These are phyloP conservation scores for Octonoba sinensis DNA, from an alignment of 2,888 invertebrate genomes.

Conservation along the genomic window DNA sequence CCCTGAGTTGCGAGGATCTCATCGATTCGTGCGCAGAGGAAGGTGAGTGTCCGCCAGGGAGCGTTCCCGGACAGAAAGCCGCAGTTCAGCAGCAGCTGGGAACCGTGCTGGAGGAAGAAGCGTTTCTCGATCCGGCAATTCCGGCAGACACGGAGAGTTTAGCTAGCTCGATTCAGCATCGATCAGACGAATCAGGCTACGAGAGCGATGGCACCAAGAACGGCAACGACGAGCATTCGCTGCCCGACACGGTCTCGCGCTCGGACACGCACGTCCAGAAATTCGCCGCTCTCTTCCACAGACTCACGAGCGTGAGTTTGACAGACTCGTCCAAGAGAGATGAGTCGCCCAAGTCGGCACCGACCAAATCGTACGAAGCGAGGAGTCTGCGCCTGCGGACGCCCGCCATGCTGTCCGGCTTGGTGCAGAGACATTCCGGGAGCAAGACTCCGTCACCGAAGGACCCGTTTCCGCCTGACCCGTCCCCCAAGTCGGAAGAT, in stretches of 20 bases:
- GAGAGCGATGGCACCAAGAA: conserved; percentile 80
- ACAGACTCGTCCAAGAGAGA: conserved; percentile 37
- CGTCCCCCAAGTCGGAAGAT: conserved; percentile 35
- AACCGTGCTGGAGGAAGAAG: conserved; percentile 81
- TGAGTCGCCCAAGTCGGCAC: conserved; percentile 22
- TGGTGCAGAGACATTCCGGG: conserved; percentile 47
- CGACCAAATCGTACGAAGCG: conserved; percentile 49
- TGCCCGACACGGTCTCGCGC: not conserved
- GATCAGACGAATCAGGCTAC: conserved; percentile 87
- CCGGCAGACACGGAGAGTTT: conserved; percentile 61
- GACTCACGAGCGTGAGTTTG: conserved; percentile 40
- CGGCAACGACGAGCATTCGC: conserved; percentile 51
- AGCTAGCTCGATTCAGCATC: conserved; percentile 67
- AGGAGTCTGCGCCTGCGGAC: conserved; percentile 51
- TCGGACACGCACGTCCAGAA: conserved; percentile 51
- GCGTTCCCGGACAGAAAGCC: conserved; percentile 84
- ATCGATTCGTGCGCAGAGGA: conserved; percentile 56
- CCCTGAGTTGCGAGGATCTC: conserved; percentile 79
- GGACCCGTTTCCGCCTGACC: conserved; percentile 8
- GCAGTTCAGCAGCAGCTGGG: conserved; percentile 79
- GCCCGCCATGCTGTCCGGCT: conserved; percentile 44
- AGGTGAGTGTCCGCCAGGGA: conserved; percentile 69
- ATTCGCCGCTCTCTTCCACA: conserved; percentile 57
- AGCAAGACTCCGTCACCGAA: conserved; percentile 9
- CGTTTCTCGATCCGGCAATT: conserved; percentile 38